Percentiles rank a stretch among this genome's conserved stretches.
These are phyloP conservation scores for Paraescarpia echinospica DNA, from an alignment of 1,140 invertebrate genomes.

Conservation along the genomic window DNA sequence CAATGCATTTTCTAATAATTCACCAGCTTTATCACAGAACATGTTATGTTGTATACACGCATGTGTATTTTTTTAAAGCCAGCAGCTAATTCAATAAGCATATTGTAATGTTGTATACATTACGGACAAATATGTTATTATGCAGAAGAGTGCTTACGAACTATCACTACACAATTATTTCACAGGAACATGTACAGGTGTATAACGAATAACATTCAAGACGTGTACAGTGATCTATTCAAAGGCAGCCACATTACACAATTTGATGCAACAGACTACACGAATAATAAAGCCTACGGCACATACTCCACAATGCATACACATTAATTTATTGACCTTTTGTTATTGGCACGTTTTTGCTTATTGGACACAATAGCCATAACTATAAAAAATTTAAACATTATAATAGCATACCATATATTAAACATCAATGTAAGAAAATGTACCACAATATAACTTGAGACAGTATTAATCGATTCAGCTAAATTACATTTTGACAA, in stretches of 20 bases:
- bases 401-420: background rate
- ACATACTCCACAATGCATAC: background rate
- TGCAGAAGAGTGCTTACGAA: background rate
- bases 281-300: background rate
- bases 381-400: background rate
- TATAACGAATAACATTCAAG: background rate
- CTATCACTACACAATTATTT: background rate
- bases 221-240: background rate
- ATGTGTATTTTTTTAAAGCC: background rate
- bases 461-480: too few species aligned
- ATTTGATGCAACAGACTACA: background rate
- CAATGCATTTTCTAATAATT: background rate
- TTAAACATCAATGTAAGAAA: background rate
- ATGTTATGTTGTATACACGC: background rate
- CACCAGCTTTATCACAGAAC: background rate
- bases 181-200: background rate
- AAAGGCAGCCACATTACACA: background rate
- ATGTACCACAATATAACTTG: background rate
- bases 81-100: background rate
- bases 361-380: background rate
- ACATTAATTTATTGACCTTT: background rate
- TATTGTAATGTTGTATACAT: background rate
- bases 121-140: background rate
- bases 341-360: background rate
- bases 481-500: background rate